Conservation (phyloP, 2,797 vertebrate species). For the Paguma larvata region DNA sequence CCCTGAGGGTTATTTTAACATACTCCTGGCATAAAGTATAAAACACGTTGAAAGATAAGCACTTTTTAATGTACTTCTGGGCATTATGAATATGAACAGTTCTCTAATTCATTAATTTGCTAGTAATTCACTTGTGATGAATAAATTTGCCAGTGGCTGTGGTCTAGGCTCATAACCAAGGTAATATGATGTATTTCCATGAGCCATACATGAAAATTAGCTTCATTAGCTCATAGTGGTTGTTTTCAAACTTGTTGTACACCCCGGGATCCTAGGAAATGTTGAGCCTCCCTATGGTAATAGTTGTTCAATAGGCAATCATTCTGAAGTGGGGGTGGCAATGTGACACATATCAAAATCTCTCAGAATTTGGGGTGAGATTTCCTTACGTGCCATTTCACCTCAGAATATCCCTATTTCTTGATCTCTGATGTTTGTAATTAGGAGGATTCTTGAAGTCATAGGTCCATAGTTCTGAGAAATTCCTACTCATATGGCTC, state of each 20-base stretch:
- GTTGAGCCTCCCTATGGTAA: neutral
- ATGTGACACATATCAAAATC: neutral
- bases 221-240: neutral
- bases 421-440: neutral
- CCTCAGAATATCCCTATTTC: neutral
- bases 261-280: neutral
- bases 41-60: neutral
- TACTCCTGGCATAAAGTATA: constrained; percentile 4
- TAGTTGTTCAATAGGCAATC: neutral
- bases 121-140: constrained; percentile 36
- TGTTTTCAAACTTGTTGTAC: neutral
- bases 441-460: neutral
- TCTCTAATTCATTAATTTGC: constrained; percentile 55
- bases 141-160: neutral
- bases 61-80: constrained; percentile 17
- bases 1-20: neutral
- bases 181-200: neutral
- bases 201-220: neutral
- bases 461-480: neutral
- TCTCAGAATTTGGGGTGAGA: neutral
- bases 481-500: neutral
- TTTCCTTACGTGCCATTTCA: neutral
- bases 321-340: neutral
- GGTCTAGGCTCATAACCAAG: neutral
- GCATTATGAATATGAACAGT: constrained; percentile 6